A percentile compares a stretch with the other conserved stretches of the same genome.
These are phyloP conservation scores for Girardia tigrina DNA, from an alignment of 2,888 invertebrate species.

Conservation along the genomic window DNA sequence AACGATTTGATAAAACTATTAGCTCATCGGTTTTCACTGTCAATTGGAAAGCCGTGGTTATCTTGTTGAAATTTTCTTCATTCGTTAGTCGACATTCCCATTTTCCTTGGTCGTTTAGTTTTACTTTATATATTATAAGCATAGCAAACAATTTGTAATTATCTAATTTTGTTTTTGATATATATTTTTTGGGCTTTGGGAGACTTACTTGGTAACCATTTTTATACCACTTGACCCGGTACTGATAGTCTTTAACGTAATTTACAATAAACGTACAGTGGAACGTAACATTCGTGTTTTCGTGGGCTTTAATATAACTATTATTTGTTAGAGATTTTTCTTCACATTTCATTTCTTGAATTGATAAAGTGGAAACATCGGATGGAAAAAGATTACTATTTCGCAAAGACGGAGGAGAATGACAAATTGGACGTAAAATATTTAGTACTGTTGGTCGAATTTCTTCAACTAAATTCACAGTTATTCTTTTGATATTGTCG, in stretches of 20 bases:
- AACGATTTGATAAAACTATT: not conserved
- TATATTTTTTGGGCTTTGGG: not conserved
- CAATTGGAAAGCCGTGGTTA: not conserved
- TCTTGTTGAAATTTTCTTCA: not conserved
- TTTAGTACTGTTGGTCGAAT: not conserved
- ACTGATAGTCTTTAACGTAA: not conserved
- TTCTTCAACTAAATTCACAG: not conserved
- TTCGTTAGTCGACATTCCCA: not conserved
- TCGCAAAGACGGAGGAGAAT: not conserved
- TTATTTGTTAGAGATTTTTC: not conserved
- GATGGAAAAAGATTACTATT: not conserved
- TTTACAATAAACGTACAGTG: not conserved
- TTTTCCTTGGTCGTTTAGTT: not conserved
- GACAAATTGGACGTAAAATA: not conserved
- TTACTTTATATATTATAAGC: not conserved
- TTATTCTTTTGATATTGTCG: not conserved
- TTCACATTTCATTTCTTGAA: constrained; percentile 19
- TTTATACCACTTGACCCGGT: not conserved
- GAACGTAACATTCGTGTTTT: not conserved
- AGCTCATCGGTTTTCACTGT: not conserved
- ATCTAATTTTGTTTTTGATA: not conserved
- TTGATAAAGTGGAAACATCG: not conserved
- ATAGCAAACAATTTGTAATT: not conserved
- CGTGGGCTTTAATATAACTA: not conserved
- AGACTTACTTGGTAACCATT: not conserved